Conservation (phyloP, 1,140 invertebrate species). For the Drosophila baimaii region DNA sequence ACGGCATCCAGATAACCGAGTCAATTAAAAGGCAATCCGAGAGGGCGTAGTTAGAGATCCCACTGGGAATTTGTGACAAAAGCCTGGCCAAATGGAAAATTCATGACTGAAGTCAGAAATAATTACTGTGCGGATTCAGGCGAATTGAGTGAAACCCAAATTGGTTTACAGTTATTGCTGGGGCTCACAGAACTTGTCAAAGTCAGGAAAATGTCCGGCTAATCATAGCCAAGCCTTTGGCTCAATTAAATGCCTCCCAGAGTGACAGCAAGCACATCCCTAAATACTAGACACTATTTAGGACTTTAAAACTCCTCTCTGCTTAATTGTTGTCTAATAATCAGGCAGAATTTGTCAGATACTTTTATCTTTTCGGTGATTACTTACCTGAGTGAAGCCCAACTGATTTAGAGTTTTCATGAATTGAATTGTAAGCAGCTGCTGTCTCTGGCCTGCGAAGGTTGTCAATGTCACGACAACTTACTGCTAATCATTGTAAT, state of each 20-base stretch:
- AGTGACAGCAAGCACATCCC: background rate
- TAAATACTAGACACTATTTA: background rate
- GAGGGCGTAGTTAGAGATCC: constrained; percentile 1
- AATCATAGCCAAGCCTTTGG: constrained; percentile 27
- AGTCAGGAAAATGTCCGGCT: constrained; percentile 51
- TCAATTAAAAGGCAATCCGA: constrained; percentile 55
- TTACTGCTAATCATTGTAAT: constrained; percentile 60
- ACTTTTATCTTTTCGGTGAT: background rate
- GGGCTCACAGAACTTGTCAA: constrained; percentile 45
- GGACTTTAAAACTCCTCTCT: background rate
- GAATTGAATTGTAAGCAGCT: background rate
- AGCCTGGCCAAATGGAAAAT: constrained; percentile 35
- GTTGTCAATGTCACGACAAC: constrained; percentile 69
- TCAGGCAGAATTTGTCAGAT: background rate
- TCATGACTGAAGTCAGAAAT: constrained; percentile 25
- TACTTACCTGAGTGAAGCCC: background rate
- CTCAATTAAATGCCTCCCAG: background rate
- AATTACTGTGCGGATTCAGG: constrained; percentile 15
- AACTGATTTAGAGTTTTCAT: background rate
- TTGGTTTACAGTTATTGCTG: constrained; percentile 14
- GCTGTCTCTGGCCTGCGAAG: background rate
- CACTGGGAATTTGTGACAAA: constrained; percentile 2
- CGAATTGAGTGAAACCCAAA: constrained; percentile 11
- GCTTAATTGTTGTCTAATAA: background rate
- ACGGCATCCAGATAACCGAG: constrained; percentile 37